Conservation (phyloP, 2,888 invertebrate genomes). For the Caenorhabditis uteleia region DNA sequence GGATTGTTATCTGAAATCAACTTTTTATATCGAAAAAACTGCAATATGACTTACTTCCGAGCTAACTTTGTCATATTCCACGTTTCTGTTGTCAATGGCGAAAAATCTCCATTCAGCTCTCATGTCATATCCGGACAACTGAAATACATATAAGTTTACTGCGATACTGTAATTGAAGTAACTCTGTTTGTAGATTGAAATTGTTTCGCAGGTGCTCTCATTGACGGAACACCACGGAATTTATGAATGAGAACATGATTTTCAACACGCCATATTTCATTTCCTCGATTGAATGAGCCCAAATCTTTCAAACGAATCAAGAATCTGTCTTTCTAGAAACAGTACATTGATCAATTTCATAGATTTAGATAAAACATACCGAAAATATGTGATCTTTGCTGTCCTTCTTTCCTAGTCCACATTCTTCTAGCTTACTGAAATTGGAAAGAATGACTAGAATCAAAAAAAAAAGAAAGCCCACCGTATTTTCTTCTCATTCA, state of each 20-base stretch:
- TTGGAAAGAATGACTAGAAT: too few species aligned
- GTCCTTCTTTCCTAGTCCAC: too few species aligned
- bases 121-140: conserved; percentile 32
- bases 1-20: conserved; percentile 15
- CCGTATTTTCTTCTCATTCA: too few species aligned
- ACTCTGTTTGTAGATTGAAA: conserved; percentile 30
- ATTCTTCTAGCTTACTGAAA: too few species aligned
- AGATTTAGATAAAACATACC: too few species aligned
- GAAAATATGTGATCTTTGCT: too few species aligned
- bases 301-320: conserved; percentile 34
- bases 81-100: conserved; percentile 17
- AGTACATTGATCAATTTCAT: too few species aligned
- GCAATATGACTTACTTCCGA: conserved; percentile 2
- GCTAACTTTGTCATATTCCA: conserved; percentile 19
- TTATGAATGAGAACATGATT: conserved; percentile 40
- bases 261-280: conserved; percentile 42
- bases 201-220: conserved; percentile 24
- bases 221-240: conserved; percentile 30
- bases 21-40: background rate
- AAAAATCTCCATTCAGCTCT: conserved; percentile 31
- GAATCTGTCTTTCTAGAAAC: conserved; percentile 39
- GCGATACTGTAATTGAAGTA: background rate
- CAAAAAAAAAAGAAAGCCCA: too few species aligned
- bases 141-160: background rate
- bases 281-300: conserved; percentile 25